These are phyloP conservation scores for Pogonocherus hispidulus DNA, from an alignment of 2,888 invertebrate genomes.

Conservation along the genomic window DNA sequence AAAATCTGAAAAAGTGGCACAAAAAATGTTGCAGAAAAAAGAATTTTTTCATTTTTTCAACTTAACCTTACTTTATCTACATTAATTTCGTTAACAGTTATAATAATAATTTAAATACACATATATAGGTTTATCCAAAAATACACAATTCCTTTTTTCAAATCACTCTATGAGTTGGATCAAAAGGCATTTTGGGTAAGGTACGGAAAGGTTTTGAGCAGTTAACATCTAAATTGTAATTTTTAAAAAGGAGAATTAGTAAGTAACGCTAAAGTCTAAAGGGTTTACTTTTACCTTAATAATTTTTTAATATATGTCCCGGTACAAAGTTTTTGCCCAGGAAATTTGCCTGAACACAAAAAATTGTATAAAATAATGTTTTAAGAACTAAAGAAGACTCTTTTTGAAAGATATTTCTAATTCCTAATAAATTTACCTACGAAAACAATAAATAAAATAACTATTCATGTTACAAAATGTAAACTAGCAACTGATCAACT, in stretches of 20 bases:
- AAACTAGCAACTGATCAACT: too few species aligned
- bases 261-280: neutral
- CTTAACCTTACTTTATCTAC: neutral
- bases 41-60: neutral
- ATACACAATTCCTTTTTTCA: conserved; percentile 22
- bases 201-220: conserved; percentile 24
- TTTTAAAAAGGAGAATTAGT: neutral
- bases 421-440: too few species aligned
- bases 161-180: conserved; percentile 24
- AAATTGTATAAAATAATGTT: too few species aligned
- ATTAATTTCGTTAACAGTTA: neutral
- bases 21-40: neutral
- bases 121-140: conserved; percentile 13
- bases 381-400: too few species aligned
- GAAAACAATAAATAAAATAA: too few species aligned
- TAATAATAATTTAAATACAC: neutral
- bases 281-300: too few species aligned
- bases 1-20: neutral
- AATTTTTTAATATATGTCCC: too few species aligned
- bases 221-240: conserved; percentile 6
- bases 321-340: too few species aligned
- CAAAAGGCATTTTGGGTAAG: conserved; percentile 15
- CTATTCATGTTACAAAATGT: too few species aligned
- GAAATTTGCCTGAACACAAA: too few species aligned
- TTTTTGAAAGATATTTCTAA: too few species aligned